Evolutionary conservation across 2,888 invertebrate genomes (phyloP).

Genomic region (Anodontia alba): DNA sequence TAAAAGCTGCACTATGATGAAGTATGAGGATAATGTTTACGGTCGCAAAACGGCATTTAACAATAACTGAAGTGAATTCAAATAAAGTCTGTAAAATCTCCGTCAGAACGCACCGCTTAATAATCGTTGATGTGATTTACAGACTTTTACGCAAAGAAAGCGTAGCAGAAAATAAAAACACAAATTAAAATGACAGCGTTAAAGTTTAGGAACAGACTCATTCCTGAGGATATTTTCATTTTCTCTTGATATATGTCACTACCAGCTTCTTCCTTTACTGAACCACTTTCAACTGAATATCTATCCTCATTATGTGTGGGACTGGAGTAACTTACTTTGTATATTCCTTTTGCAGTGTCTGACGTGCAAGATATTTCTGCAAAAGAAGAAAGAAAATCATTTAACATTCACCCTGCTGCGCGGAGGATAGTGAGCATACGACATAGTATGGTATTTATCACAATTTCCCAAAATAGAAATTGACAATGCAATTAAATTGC

Average conservation of each 20-base stretch:
- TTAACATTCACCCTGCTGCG: no score
- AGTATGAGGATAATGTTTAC: no score
- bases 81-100: no score
- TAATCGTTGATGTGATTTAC: no score
- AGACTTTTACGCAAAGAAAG: slow-evolving; percentile 49
- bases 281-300: neutral
- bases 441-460: no score
- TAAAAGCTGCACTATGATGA: no score
- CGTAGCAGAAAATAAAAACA: slow-evolving; percentile 66
- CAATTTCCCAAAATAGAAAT: no score
- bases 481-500: no score
- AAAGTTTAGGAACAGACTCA: slow-evolving; percentile 64
- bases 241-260: slow-evolving; percentile 28
- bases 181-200: slow-evolving; percentile 66
- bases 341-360: neutral
- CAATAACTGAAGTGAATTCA: no score
- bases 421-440: no score
- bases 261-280: neutral
- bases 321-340: neutral
- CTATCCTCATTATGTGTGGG: neutral
- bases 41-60: no score
- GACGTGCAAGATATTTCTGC: neutral
- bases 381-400: neutral
- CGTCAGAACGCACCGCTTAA: no score
- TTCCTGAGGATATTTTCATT: slow-evolving; percentile 33